Evolutionary conservation across 2,113 vertebrate species (phyloP).

Genomic region (Clinocottus analis): DNA sequence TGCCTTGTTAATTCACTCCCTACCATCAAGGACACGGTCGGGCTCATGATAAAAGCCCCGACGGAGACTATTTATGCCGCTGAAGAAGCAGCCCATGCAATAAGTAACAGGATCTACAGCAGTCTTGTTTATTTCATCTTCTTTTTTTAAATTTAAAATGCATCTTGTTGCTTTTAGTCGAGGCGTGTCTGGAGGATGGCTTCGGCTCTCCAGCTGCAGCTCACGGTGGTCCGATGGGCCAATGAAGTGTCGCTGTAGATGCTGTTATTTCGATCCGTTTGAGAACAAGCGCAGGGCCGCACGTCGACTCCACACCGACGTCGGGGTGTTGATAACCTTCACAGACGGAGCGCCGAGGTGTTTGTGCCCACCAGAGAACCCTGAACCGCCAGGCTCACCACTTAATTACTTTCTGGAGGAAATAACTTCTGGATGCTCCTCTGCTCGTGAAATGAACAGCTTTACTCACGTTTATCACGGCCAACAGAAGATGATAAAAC

Average conservation of each 20-base stretch:
- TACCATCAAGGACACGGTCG: constrained; percentile 68
- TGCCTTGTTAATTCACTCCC: constrained; percentile 77
- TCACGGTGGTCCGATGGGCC: not conserved
- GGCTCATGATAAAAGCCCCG: constrained; percentile 65
- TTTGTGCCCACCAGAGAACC: constrained; percentile 51
- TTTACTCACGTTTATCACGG: not conserved
- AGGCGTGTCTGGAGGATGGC: not conserved
- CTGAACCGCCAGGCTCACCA: not conserved
- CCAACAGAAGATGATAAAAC: not conserved
- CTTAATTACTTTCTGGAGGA: constrained; percentile 2
- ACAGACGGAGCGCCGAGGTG: constrained; percentile 47
- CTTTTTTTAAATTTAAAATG: constrained; percentile 15
- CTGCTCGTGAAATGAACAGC: not conserved
- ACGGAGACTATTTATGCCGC: constrained; percentile 65
- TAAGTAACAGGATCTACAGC: constrained; percentile 14
- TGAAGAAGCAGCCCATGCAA: constrained; percentile 24
- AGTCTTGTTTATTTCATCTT: constrained; percentile 19
- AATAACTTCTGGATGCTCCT: not conserved
- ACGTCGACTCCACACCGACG: constrained; percentile 51
- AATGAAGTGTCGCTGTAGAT: constrained; percentile 24
- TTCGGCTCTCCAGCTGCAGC: not conserved
- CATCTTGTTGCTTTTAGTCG: constrained; percentile 24
- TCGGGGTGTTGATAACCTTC: constrained; percentile 61
- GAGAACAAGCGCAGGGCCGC: constrained; percentile 46
- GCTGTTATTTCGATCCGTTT: constrained; percentile 6